These are phyloP conservation scores for Corydoras maculifer DNA, from an alignment of 2,113 vertebrate species.

Conservation along the genomic window DNA sequence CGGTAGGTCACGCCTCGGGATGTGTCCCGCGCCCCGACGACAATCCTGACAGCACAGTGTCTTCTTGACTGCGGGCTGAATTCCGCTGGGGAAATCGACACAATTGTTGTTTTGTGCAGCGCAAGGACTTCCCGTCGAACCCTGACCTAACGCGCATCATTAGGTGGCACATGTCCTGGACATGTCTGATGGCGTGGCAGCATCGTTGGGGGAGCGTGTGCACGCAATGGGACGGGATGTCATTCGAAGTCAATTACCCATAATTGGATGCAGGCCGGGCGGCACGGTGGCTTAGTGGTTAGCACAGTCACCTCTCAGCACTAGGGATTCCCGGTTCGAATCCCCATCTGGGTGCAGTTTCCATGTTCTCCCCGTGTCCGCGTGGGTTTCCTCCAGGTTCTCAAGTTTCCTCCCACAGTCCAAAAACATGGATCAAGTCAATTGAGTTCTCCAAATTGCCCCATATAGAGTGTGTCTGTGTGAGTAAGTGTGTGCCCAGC, in stretches of 20 bases:
- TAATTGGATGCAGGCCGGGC: conserved; percentile 53
- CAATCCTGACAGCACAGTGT: no score
- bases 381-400: no score
- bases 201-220: conserved; percentile 28
- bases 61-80: not conserved
- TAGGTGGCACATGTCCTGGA: conserved; percentile 12
- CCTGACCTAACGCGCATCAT: not conserved
- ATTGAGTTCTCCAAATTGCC: no score
- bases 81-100: not conserved
- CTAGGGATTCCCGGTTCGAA: no score
- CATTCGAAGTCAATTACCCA: conserved; percentile 52
- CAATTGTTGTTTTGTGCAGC: not conserved
- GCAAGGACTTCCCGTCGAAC: not conserved
- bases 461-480: no score
- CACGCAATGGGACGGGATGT: conserved; percentile 43
- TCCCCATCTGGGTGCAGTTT: no score
- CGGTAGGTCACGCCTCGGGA: not conserved
- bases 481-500: no score
- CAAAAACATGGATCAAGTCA: no score
- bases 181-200: conserved; percentile 10
- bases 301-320: no score
- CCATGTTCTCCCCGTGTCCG: no score
- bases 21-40: no score
- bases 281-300: not conserved
- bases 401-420: no score